phyloP scores from a whole-genome alignment of 2,797 vertebrate species.

The Gobionotothen gibberifrons region DNA sequence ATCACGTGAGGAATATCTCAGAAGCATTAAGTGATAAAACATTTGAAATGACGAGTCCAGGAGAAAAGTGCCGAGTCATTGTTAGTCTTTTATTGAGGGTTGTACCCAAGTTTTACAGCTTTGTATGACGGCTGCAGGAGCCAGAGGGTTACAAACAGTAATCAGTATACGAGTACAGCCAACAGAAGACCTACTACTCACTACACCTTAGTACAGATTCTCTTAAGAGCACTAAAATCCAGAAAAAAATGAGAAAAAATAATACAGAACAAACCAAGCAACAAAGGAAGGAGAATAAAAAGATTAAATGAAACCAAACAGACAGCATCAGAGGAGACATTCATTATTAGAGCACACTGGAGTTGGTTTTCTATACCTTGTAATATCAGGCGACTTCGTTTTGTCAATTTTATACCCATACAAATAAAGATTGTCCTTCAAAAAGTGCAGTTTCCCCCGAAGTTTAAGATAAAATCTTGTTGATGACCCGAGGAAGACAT shows the following conservation, averaged over 20 bases:
- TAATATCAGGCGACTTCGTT: conserved; percentile 83
- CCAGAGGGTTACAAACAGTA: conserved; percentile 88
- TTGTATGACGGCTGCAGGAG: conserved; percentile 83
- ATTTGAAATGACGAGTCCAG: conserved; percentile 15
- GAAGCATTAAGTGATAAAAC: no score
- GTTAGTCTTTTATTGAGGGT: conserved; percentile 90
- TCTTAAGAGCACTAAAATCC: conserved; percentile 87
- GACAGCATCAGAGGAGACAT: conserved; percentile 88
- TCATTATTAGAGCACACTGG: conserved; percentile 86
- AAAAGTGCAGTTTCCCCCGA: conserved; percentile 87
- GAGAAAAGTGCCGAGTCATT: conserved; percentile 42
- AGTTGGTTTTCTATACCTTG: conserved; percentile 85
- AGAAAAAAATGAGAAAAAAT: conserved; percentile 67
- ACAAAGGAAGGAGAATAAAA: conserved; percentile 79
- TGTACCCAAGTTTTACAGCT: conserved; percentile 90
- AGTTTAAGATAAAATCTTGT: conserved; percentile 84
- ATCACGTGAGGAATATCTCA: no score
- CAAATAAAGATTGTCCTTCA: conserved; percentile 91
- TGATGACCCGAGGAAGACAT: conserved; percentile 85
- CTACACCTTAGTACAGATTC: conserved; percentile 85
- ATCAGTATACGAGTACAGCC: conserved; percentile 89
- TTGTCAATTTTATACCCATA: conserved; percentile 85
- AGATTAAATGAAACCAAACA: conserved; percentile 79
- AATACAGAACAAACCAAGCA: conserved; percentile 84
- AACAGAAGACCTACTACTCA: conserved; percentile 87